Percentiles rank a stretch among this genome's conserved stretches.
Evolutionary conservation across 92 coral and sea anemone species (phyloP).

Genomic region (Actinostola sp.): DNA sequence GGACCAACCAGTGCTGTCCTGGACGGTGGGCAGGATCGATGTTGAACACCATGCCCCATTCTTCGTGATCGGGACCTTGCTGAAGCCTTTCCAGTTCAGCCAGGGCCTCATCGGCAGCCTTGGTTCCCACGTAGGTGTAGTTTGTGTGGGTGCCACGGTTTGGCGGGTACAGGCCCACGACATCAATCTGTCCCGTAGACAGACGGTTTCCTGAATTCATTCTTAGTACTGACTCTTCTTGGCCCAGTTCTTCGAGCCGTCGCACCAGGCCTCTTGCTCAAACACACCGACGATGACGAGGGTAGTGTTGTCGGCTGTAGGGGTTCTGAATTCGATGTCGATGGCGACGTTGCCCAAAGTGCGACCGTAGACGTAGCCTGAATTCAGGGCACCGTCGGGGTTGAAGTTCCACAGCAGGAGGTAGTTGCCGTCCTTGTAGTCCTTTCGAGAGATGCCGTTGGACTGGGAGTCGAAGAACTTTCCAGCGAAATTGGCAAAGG

Average conservation of each 20-base stretch:
- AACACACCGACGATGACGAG: not conserved
- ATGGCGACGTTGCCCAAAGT: conserved; percentile 1
- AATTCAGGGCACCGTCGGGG: conserved; percentile 27
- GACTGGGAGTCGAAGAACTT: not conserved
- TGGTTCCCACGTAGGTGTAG: conserved; percentile 19
- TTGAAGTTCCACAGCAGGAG: conserved; percentile 18
- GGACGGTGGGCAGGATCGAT: not conserved
- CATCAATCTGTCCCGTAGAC: not conserved
- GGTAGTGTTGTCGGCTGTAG: conserved; percentile 9
- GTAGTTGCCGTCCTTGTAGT: not conserved
- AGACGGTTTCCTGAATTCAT: not conserved
- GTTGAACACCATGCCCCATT: conserved; percentile 23
- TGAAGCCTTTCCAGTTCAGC: not conserved
- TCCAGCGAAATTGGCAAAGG: not conserved
- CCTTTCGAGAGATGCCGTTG: conserved; percentile 3
- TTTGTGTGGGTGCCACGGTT: not conserved
- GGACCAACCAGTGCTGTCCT: conserved; percentile 14
- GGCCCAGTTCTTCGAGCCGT: not conserved
- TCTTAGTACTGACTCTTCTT: not conserved
- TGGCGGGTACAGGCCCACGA: not conserved
- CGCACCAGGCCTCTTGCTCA: conserved; percentile 3
- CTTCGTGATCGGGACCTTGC: not conserved
- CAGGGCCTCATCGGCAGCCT: not conserved
- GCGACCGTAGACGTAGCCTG: not conserved
- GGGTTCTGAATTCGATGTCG: not conserved